Percentiles rank a stretch among this genome's conserved stretches.
These are phyloP conservation scores for Caenorhabditis briggsae DNA, from an alignment of 1,140 invertebrate species.

Conservation along the genomic window DNA sequence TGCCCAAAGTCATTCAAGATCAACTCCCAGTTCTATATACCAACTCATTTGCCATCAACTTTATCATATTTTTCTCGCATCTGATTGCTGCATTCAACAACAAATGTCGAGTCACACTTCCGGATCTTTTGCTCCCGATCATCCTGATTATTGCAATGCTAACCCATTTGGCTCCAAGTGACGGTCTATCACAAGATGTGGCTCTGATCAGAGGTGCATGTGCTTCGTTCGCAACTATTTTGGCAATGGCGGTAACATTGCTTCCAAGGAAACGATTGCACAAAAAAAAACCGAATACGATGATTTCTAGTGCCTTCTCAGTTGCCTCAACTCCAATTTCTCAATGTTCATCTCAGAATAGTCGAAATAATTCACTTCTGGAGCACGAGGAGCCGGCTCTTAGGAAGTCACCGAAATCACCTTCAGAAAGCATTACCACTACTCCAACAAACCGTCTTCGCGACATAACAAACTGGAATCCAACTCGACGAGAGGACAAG, in stretches of 20 bases:
- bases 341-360: constrained; percentile 57
- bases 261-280: constrained; percentile 61
- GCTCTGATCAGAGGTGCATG: constrained; percentile 29
- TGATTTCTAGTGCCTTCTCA: constrained; percentile 58
- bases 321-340: constrained; percentile 58
- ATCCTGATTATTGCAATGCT: not conserved
- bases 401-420: not conserved
- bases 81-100: constrained; percentile 35
- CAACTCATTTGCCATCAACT: not conserved
- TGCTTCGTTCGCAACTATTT: constrained; percentile 12
- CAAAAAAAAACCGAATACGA: constrained; percentile 49
- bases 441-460: no score
- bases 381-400: not conserved
- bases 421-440: not conserved
- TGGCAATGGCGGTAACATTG: constrained; percentile 41
- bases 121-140: constrained; percentile 36
- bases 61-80: not conserved
- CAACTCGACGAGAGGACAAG: not conserved
- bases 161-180: not conserved
- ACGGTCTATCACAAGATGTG: constrained; percentile 10
- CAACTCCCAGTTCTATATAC: not conserved
- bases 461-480: not conserved
- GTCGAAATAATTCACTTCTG: constrained; percentile 27
- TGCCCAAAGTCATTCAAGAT: not conserved
- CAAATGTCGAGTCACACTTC: constrained; percentile 48